Evolutionary conservation across 2,888 invertebrate genomes (phyloP).

Genomic region (Cryptus viduatorius): DNA sequence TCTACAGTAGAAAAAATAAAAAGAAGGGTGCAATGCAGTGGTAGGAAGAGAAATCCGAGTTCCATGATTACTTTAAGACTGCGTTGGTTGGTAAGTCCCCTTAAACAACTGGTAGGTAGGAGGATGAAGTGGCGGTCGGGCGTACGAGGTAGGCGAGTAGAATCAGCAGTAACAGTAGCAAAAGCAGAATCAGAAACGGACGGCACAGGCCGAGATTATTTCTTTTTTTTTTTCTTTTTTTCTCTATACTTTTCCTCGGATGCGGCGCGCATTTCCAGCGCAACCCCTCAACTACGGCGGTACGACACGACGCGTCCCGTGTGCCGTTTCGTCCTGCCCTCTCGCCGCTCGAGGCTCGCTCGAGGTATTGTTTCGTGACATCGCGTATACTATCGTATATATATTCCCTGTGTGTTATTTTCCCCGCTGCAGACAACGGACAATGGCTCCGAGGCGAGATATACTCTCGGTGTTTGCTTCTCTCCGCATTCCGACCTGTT

Average conservation of each 20-base stretch:
- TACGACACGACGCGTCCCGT: slow-evolving; percentile 27
- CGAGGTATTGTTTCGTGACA: slow-evolving; percentile 69
- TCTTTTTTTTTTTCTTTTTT: slow-evolving; percentile 38
- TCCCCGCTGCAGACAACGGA: slow-evolving; percentile 62
- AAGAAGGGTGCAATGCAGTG: neutral
- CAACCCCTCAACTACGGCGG: slow-evolving; percentile 49
- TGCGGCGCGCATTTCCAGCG: slow-evolving; percentile 56
- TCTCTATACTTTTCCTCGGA: slow-evolving; percentile 28
- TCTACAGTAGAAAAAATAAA: neutral
- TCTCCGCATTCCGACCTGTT: slow-evolving; percentile 42
- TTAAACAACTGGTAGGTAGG: slow-evolving; percentile 30
- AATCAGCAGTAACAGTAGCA: slow-evolving; percentile 44
- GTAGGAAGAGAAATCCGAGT: slow-evolving; percentile 2
- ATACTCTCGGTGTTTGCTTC: slow-evolving; percentile 54
- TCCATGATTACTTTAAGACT: slow-evolving; percentile 21
- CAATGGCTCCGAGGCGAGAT: slow-evolving; percentile 68
- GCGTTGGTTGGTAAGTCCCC: slow-evolving; percentile 1
- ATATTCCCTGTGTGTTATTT: slow-evolving; percentile 55
- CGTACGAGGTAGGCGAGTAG: slow-evolving; percentile 31
- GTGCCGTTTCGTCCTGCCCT: slow-evolving; percentile 46
- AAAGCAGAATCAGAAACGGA: slow-evolving; percentile 54
- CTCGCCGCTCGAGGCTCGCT: slow-evolving; percentile 63
- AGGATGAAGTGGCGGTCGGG: slow-evolving; percentile 39
- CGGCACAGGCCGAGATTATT: slow-evolving; percentile 60
- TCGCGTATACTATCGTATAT: slow-evolving; percentile 52